Base-by-base conservation (phyloP, 2,888 invertebrate genomes). In the Eupithecia tripunctaria region DNA sequence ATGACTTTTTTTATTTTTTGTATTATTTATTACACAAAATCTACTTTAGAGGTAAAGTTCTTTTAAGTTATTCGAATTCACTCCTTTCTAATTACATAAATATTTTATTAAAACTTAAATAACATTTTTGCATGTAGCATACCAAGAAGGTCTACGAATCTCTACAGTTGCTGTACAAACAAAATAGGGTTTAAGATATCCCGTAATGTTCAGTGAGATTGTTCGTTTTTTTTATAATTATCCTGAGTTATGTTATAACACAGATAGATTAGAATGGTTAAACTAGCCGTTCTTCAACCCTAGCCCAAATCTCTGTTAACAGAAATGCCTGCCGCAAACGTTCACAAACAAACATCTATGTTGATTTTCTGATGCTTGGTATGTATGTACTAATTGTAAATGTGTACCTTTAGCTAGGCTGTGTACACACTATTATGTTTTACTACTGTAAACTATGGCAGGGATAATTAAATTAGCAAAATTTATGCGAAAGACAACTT, bases 311-410 rank as follows among this genome's bases (percentile, higher is more conserved):
- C 27, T 25, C 60, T 27, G 25, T 60, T 29, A 41, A 60, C 25
- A 25, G 51, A 51, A 66, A 32, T 41, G 47, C 21, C 56, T 25
- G 56, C 59, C 32, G 38, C 41, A 27, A 12, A 68, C 41, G 68
- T 72, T 68, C 68, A 65, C 68, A 68, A 72, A 72, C 68, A 72
- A 66, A 71, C 71, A 71, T 38, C 15, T 29, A 27, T 70, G 67
- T 73, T 75, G 75, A 72, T 62, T 62, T 82, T 80, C 70, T 68
- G 51, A 70, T 64, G 56, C 63, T 75, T 73, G 70, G 56, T 62
- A 67, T 41, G 38, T 60, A 66, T 29, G 32, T 62, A 67, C 29
- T 56, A 56, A 56, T 56, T 56, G 21, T 12, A 56, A 56, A 56
- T 12, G 25, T 25, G 56, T 56, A 56, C 25, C 56, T 56, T 5